phyloP scores from a whole-genome alignment of 2,797 vertebrate genomes.

The Sebastolobus altivelis region DNA sequence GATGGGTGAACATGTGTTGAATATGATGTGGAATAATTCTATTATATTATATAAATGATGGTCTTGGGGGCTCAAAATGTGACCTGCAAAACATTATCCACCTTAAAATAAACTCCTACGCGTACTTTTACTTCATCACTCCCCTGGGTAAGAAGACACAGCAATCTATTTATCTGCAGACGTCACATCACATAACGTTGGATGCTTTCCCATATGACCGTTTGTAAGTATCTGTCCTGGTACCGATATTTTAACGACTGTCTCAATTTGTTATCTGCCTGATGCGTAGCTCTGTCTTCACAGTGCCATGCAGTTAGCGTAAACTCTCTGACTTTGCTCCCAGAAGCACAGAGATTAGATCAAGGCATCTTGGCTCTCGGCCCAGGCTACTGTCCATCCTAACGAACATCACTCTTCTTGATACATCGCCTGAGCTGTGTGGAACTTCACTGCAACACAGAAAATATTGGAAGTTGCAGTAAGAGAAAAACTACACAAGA shows the following conservation, averaged over 20 bases:
- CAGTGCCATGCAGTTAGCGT: constrained; percentile 39
- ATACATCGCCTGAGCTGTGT: neutral
- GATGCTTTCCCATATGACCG: neutral
- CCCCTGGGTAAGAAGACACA: neutral
- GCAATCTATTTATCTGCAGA: constrained; percentile 3
- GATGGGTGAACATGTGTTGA: constrained; percentile 2
- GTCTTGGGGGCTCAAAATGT: neutral
- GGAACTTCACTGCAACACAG: neutral
- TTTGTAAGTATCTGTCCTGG: neutral
- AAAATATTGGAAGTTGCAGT: neutral
- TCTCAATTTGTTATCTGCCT: constrained; percentile 25
- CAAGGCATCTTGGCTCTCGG: constrained; percentile 45
- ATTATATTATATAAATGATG: neutral
- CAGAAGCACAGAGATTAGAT: constrained; percentile 66
- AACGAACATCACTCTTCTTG: constrained; percentile 33
- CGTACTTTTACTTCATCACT: neutral
- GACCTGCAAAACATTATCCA: neutral
- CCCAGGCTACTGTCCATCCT: constrained; percentile 42
- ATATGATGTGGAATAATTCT: constrained; percentile 1
- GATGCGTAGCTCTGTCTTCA: constrained; percentile 17
- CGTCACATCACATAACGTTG: neutral
- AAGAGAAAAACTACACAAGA: neutral
- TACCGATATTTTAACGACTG: neutral
- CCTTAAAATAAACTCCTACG: neutral
- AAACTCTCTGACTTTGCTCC: constrained; percentile 52